Conservation (phyloP, 2,888 invertebrate genomes). For the Celastrina argiolus region DNA sequence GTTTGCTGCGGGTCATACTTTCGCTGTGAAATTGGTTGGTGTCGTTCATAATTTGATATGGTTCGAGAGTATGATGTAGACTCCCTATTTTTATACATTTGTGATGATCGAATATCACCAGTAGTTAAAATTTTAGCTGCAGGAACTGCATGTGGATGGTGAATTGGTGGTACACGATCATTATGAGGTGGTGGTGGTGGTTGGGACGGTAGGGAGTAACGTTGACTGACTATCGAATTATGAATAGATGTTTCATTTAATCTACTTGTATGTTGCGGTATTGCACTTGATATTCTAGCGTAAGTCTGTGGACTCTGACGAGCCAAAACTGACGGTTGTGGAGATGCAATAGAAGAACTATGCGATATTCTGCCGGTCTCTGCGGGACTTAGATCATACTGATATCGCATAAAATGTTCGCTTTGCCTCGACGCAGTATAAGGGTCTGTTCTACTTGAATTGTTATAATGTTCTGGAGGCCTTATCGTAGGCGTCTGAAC, state of each 20-base stretch:
- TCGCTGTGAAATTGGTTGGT: slow-evolving; percentile 52
- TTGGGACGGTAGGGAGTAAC: slow-evolving; percentile 51
- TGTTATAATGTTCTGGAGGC: slow-evolving; percentile 57
- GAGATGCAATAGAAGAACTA: slow-evolving; percentile 51
- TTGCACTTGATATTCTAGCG: slow-evolving; percentile 55
- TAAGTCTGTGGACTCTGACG: slow-evolving; percentile 67
- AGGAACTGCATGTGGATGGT: slow-evolving; percentile 56
- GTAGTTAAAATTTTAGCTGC: slow-evolving; percentile 49
- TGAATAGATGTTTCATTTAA: slow-evolving; percentile 55
- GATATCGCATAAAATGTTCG: slow-evolving; percentile 58
- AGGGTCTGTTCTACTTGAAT: slow-evolving; percentile 62
- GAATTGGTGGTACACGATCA: slow-evolving; percentile 70
- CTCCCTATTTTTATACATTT: slow-evolving; percentile 59
- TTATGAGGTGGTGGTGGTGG: slow-evolving; percentile 66
- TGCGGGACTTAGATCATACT: slow-evolving; percentile 52
- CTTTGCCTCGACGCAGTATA: slow-evolving; percentile 62
- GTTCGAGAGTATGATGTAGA: slow-evolving; percentile 54
- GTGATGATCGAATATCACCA: slow-evolving; percentile 50
- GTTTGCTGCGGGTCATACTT: slow-evolving; percentile 70
- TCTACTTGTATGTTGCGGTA: slow-evolving; percentile 60
- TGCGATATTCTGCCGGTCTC: slow-evolving; percentile 54
- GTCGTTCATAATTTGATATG: slow-evolving; percentile 59
- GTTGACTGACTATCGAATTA: slow-evolving; percentile 55
- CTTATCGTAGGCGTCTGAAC: slow-evolving; percentile 59
- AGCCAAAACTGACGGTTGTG: slow-evolving; percentile 56